Evolutionary conservation across 2,113 vertebrate genomes (phyloP).

Genomic region (Castor canadensis): DNA sequence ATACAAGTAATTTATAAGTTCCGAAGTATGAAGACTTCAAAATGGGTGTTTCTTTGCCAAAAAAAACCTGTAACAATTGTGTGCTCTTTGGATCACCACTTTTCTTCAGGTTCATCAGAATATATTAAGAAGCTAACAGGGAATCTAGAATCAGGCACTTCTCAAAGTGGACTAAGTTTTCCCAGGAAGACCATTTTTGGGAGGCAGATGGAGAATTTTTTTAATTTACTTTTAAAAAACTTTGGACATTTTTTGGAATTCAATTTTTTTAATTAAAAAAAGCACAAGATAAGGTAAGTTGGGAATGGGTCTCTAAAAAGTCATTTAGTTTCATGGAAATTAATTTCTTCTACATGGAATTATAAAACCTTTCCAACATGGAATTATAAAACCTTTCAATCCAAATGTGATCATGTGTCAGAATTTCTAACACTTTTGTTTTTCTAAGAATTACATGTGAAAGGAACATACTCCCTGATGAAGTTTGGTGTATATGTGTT

Average conservation of each 20-base stretch:
- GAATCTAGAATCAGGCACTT: background rate
- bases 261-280: constrained; percentile 4
- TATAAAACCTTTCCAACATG: no score
- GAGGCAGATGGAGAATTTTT: background rate
- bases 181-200: background rate
- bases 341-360: background rate
- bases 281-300: background rate
- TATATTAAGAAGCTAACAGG: background rate
- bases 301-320: background rate
- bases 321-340: background rate
- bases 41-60: background rate
- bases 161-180: background rate
- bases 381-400: no score
- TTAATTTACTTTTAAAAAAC: background rate
- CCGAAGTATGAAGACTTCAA: background rate
- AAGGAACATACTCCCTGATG: background rate
- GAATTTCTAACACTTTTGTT: background rate
- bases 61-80: background rate
- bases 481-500: background rate
- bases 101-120: background rate
- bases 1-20: background rate
- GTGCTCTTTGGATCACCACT: background rate
- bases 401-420: background rate
- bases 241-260: background rate
- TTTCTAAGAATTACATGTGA: background rate